These are phyloP conservation scores for Polypedilum vanderplanki DNA, from an alignment of 1,140 invertebrate genomes.

Conservation along the genomic window DNA sequence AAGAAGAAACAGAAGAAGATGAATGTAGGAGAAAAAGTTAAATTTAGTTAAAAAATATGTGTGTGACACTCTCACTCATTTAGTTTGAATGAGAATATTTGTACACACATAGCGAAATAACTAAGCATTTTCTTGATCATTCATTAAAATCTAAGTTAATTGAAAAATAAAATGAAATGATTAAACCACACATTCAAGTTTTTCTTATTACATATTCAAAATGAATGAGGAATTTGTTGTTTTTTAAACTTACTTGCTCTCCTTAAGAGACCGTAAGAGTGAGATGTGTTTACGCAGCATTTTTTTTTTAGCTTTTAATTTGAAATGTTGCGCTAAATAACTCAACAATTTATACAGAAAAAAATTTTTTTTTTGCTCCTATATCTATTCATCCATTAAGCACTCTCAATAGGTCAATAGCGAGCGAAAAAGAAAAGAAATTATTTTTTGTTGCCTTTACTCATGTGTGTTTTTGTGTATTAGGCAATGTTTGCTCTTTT, in stretches of 20 bases:
- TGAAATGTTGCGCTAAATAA: constrained; percentile 13
- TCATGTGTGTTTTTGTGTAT: constrained; percentile 12
- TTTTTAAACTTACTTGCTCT: not conserved
- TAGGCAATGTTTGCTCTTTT: constrained; percentile 12
- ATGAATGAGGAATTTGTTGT: not conserved
- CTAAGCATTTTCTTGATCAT: not conserved
- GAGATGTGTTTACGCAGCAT: not conserved
- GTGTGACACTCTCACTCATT: not conserved
- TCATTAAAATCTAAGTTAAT: constrained; percentile 11
- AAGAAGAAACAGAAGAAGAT: constrained; percentile 22
- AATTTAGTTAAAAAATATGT: constrained; percentile 6
- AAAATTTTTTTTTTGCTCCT: not conserved
- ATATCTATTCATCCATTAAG: constrained; percentile 18
- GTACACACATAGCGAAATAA: not conserved
- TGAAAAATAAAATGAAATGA: not conserved
- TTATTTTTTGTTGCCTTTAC: not conserved
- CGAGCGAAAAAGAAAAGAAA: not conserved
- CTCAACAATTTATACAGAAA: not conserved
- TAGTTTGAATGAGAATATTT: constrained; percentile 3
- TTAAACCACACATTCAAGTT: not conserved
- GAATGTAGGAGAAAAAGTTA: constrained; percentile 3
- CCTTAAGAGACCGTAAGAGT: not conserved
- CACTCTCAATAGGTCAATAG: constrained; percentile 17
- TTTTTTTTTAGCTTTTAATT: not conserved
- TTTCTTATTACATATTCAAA: constrained; percentile 14